Conservation (phyloP, 2,113 vertebrate species). For the Gallinago media region DNA sequence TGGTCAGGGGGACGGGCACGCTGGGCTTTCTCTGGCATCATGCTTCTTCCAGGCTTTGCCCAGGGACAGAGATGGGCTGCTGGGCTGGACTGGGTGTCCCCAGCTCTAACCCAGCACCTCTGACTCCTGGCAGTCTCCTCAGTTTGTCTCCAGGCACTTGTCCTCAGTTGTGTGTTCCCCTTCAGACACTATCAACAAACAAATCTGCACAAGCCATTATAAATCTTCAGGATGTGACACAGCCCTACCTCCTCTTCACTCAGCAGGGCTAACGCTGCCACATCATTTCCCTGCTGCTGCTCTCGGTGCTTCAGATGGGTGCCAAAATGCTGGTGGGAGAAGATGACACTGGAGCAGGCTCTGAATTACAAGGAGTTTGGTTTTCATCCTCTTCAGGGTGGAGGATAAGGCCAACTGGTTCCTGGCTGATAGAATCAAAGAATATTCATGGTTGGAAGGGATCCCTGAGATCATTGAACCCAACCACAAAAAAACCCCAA, state of each 20-base stretch:
- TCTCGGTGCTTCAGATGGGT: not conserved
- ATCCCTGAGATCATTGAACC: too few relatives aligned
- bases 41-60: not conserved
- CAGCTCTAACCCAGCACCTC: not conserved
- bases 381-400: not conserved
- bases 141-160: accelerated
- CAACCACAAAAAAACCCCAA: too few relatives aligned
- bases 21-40: not conserved
- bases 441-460: too few relatives aligned
- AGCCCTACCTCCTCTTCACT: not conserved
- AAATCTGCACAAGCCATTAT: not conserved
- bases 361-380: not conserved
- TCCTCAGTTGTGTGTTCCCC: not conserved
- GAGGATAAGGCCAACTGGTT: not conserved
- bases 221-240: accelerated
- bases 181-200: not conserved
- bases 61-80: not conserved
- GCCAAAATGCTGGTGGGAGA: not conserved
- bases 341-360: not conserved
- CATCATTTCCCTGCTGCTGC: not conserved
- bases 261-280: not conserved
- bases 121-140: not conserved
- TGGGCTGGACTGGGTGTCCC: not conserved
- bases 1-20: accelerated
- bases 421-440: not conserved